Evolutionary conservation across 2,797 vertebrate genomes (phyloP), one percentile per base, ranked within the genome.

Genomic region (Eulemur mongoz): DNA sequence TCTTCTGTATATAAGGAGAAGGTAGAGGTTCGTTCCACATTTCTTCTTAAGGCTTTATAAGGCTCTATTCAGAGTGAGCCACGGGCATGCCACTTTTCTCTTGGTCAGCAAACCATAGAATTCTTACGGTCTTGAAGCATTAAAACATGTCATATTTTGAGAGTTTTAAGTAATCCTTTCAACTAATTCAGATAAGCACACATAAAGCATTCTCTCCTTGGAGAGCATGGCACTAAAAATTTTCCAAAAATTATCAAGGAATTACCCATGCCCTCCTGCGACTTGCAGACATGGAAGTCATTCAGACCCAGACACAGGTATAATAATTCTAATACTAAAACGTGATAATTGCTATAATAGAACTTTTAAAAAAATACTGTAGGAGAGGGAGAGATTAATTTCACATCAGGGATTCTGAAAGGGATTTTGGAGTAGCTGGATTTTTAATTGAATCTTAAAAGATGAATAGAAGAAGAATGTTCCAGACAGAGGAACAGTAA

Each of bases 371-470:
- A 32, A 14, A 69, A 35, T 70, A 57, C 59, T 72, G 4, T 72
- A 70, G 57, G 61, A 85, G 32, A 86, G 22, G 15, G 30, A 65
- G 15, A 87, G 48, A 76, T 79, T 86, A 54, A 69, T 91, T 94
- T 83, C 54, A 91, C 75, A 20, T 14, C 12, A 30, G 17, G 32
- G 27, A 63, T 91, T 93, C 81, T 50, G 61, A 89, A 80, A 76
- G 69, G 45, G 27, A 54, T 67, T 95, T 95, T 81, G 65, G 63
- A 79, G 57, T 73, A n/a, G 61, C 67, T 52, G 14, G n/a, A 59
- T 76, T 96, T 95, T 91, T 12, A 91, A 92, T 35, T 83, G 78
- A 75, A 76, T 93, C 91, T 89, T 91, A 83, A 94, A 86, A 95
- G 57, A 93, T 50, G 65, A 87, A 79, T 22, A 65, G 63, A 95